Evolutionary conservation across 2,797 vertebrate genomes (phyloP), one percentile per base, ranked within the genome.

Genomic region (Takifugu ocellatus): DNA sequence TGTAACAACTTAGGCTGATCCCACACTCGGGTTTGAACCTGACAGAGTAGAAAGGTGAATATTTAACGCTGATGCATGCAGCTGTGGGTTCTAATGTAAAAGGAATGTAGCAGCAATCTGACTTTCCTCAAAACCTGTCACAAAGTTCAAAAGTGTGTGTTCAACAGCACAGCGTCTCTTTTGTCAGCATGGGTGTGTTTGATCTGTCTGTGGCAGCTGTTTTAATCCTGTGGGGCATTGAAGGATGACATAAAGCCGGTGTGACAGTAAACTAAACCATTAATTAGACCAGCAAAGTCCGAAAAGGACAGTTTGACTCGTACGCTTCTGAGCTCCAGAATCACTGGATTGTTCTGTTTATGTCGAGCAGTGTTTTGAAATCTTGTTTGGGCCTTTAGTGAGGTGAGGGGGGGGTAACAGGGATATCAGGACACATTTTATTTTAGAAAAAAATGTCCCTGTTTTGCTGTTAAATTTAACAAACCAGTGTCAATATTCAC

Each of bases 231-330:
- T 21, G 21, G 21, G 21, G 21, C 21, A 21, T 11, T 11, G 70
- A 61, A 59, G 74, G 77, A 62, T 75, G 55, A 73, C 79, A 66
- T 63, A 50, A 66, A 45, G 43, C 4, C 16, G 83, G 74, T 83
- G 57, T 80, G 61, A 63, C 61, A 75, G 66, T 77, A 73, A 83
- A 42, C 54, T 68, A 54, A 29, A 21, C 25, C 72, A 74, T 73
- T 78, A 85, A 87, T 81, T 82, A 83, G 77, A 68, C 70, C 82
- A 68, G 56, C 65, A 56, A 67, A 67, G 69, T 51, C 65, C 66
- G 65, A 12, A 53, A 69, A 67, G 59, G 24, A 42, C 29, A 57
- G 29, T 8, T 26, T 12, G 25, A 14, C 3, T 10, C 10, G 16
- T 21, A 46, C 44, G 21, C 16, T 53, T 60, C 6, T 2, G 49